A percentile compares a stretch with the other conserved stretches of the same genome.
phyloP scores from a whole-genome alignment of 2,113 vertebrate genomes.

The Sapajus apella region DNA sequence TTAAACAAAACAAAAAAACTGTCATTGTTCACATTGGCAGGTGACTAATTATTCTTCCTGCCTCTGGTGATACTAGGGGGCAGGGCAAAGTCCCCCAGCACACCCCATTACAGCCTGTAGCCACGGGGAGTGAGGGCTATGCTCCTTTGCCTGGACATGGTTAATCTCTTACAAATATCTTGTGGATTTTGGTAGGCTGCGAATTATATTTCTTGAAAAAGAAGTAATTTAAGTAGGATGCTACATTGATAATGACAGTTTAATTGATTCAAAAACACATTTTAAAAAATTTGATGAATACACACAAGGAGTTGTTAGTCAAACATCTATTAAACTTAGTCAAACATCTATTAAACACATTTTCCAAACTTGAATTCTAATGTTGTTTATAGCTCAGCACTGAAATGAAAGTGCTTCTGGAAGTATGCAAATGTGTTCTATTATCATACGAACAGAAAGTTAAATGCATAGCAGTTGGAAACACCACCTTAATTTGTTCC shows the following conservation, averaged over 20 bases:
- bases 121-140: not conserved
- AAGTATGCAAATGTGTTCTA: not conserved
- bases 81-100: not conserved
- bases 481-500: not conserved
- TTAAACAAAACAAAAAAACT: too few species aligned
- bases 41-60: not conserved
- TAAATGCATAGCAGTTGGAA: not conserved
- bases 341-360: not conserved
- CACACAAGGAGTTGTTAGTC: not conserved
- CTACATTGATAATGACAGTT: not conserved
- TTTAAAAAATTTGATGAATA: not conserved
- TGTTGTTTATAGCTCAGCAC: not conserved
- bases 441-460: not conserved
- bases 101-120: not conserved
- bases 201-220: conserved; percentile 13
- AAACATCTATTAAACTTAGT: not conserved
- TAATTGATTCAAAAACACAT: not conserved
- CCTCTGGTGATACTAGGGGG: not conserved
- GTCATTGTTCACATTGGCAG: not conserved
- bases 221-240: not conserved
- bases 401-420: not conserved
- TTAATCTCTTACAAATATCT: not conserved
- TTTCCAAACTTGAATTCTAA: conserved; percentile 20
- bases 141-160: not conserved
- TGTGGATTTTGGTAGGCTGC: not conserved